A percentile compares a stretch with the other conserved stretches of the same genome.
Conservation (phyloP, 2,797 vertebrate species). For the Gobio occitaniae region DNA sequence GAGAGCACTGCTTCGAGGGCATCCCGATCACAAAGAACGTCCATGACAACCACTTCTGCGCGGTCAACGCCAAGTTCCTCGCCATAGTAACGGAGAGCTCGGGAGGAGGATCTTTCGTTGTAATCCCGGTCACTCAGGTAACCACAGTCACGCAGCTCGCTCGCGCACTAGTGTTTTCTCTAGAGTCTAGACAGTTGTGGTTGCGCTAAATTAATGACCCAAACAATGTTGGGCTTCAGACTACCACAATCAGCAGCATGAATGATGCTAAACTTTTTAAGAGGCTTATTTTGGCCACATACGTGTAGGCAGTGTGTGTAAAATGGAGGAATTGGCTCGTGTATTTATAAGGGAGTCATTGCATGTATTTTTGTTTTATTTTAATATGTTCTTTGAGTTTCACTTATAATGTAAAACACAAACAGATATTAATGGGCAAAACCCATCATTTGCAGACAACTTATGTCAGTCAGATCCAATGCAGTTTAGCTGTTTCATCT, state of each 20-base stretch:
- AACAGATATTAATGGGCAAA: neutral
- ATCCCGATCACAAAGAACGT: conserved; percentile 98
- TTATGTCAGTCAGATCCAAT: too few species aligned
- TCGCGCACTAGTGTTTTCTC: neutral
- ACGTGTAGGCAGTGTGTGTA: neutral
- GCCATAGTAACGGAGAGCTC: conserved; percentile 95
- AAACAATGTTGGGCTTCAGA: conserved; percentile 36
- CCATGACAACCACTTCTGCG: conserved; percentile 98
- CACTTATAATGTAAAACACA: neutral
- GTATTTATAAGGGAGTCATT: neutral
- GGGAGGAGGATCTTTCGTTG: conserved; percentile 92
- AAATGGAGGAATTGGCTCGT: neutral
- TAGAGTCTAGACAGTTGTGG: conserved; percentile 10
- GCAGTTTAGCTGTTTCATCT: too few species aligned
- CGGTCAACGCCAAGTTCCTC: conserved; percentile 92
- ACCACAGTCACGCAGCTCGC: conserved; percentile 46
- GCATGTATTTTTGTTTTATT: neutral
- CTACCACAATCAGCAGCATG: neutral
- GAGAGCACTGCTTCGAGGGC: conserved; percentile 96
- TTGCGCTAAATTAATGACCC: conserved; percentile 51
- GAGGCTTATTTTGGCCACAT: neutral
- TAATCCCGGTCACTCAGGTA: conserved; percentile 94
- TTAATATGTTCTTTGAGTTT: neutral
- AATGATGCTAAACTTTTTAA: neutral
- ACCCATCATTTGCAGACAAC: neutral